Base-by-base conservation (phyloP, 37 sponge, comb jelly and placozoan genomes). In the Ianthella basta region DNA sequence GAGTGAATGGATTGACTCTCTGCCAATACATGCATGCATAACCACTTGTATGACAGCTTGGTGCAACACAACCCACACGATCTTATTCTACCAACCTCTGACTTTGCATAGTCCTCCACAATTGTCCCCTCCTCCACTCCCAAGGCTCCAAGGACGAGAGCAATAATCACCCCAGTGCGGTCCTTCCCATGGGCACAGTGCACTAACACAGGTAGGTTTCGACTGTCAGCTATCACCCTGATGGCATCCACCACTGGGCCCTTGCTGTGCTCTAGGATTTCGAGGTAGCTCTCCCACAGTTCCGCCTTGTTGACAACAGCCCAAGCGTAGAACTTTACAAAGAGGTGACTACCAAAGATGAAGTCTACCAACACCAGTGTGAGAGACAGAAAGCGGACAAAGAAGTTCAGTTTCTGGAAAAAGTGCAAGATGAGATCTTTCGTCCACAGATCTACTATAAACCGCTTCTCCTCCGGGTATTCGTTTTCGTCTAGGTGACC, bases 131-230 rank as follows among this genome's bases (percentile, higher is more conserved):
- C 91, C 21, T 92, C 91, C 29, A 95, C 93, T 21, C 72, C 93
- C 37, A 92, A 77, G 53, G 87, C 87, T 34, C 85, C 87, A 8
- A 95, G 86, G 15, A 95, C 72, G 25, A 95, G 32, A 4, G 86
- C 91, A 33, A 92, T 59, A 15, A 95, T 68, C 18, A 92, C 74
- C 24, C 96, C 96, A 0, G 96, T 95, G 0, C 96, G 70, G 55
- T 95, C 96, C 84, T 95, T 95, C 64, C 96, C 96, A 80, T 95
- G 96, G 20, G 96, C 88, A 84, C 96, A 95, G 70, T 95, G 96
- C 8, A 95, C 84, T 59, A 95, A 39, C 38, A 87, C 84, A 4
- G 96, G 96, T 0, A 86, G 75, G 56, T 90, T 90, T 5, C 82
- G 81, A 36, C 80, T 73, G 21, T 87, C 78, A 1, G 83, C 15